A percentile compares a stretch with the other conserved stretches of the same genome.
Conservation (phyloP, 1,140 invertebrate species). For the Lamellibrachia luymesi region DNA sequence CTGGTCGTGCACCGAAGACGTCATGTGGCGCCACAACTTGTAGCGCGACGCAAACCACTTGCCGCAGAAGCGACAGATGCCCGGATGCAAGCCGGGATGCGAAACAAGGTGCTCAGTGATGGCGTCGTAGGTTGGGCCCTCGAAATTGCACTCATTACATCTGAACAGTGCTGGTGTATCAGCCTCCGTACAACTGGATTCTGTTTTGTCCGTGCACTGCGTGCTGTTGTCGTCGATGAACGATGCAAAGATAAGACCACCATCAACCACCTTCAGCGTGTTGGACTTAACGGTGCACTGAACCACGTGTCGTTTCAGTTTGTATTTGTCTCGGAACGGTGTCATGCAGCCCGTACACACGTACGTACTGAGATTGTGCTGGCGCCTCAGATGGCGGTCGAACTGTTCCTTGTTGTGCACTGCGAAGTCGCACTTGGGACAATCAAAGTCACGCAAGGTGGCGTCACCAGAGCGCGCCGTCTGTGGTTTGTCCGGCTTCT, state of each 20-base stretch:
- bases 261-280: neutral
- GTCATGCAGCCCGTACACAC: neutral
- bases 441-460: conserved; percentile 38
- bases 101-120: conserved; percentile 2
- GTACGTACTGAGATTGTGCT: conserved; percentile 17
- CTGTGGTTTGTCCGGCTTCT: conserved; percentile 6
- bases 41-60: conserved; percentile 16
- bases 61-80: conserved; percentile 23
- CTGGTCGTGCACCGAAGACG: conserved; percentile 21
- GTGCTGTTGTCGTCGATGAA: neutral
- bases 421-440: conserved; percentile 58
- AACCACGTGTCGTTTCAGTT: conserved; percentile 17
- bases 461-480: neutral
- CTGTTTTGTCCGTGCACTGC: neutral
- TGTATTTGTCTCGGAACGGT: conserved; percentile 21
- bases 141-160: conserved; percentile 11
- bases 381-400: conserved; percentile 15
- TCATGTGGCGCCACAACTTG: conserved; percentile 15
- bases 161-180: neutral
- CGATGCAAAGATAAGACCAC: neutral
- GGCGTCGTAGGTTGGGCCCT: neutral
- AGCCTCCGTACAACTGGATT: neutral
- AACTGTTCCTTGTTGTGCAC: conserved; percentile 18
- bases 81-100: conserved; percentile 15
- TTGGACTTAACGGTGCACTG: neutral